Conservation (phyloP, 2,113 vertebrate species). For the Thryonomys swinderianus region DNA sequence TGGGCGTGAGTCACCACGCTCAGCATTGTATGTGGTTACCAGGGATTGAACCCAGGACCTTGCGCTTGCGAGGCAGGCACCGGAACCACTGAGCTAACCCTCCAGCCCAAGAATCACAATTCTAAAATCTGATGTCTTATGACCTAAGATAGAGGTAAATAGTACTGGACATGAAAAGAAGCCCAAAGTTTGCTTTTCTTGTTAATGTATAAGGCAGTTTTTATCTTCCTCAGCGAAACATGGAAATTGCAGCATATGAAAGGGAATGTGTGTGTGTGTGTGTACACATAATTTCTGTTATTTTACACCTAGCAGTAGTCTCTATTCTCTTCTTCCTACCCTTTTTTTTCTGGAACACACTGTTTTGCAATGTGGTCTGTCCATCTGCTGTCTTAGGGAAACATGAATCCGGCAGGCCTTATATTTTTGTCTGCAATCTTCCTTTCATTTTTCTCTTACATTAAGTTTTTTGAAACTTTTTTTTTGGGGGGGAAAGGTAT, state of each 20-base stretch:
- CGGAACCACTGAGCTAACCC: no score
- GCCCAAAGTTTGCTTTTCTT: background rate
- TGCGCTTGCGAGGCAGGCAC: no score
- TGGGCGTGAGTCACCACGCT: no score
- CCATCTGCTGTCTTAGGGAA: background rate
- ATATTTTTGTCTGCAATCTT: background rate
- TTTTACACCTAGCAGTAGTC: background rate
- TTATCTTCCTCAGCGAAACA: background rate
- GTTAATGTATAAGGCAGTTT: background rate
- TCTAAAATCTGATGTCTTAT: background rate
- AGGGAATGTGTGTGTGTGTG: background rate
- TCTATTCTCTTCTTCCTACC: background rate
- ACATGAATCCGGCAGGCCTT: background rate
- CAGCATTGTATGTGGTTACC: no score
- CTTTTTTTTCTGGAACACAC: background rate
- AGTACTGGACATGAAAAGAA: background rate
- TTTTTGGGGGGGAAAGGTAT: background rate
- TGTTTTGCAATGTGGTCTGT: background rate
- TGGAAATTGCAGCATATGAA: background rate
- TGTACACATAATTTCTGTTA: background rate
- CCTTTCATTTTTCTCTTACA: slow-evolving; percentile 5
- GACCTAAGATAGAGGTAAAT: background rate
- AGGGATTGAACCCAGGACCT: no score
- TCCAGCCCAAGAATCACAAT: background rate
- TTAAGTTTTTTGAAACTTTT: background rate